A percentile compares a stretch with the other conserved stretches of the same genome.
Evolutionary conservation across 2,113 vertebrate species (phyloP).

Genomic region (Plecturocebus donacophilus): DNA sequence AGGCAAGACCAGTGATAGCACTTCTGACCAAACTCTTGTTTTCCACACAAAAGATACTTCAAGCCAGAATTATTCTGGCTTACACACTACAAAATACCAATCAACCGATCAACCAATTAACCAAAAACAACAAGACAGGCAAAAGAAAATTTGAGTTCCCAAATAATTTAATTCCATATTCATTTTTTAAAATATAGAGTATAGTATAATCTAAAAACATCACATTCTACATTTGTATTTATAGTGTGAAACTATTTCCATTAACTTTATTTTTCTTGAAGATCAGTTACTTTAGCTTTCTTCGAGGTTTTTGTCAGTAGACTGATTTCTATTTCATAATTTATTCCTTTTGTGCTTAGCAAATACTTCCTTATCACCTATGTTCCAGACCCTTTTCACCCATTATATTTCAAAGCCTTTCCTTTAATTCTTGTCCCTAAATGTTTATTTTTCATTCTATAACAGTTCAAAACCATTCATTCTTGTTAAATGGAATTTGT

Average conservation of each 20-base stretch:
- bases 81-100: not conserved
- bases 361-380: conserved; percentile 52
- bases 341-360: not conserved
- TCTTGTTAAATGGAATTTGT: conserved; percentile 17
- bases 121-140: not conserved
- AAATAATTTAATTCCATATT: not conserved
- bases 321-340: not conserved
- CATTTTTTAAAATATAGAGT: not conserved
- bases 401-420: not conserved
- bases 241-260: not conserved
- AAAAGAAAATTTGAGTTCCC: not conserved
- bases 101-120: not conserved
- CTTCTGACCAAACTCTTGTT: not conserved
- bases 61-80: not conserved
- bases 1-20: not conserved
- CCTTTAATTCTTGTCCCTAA: not conserved
- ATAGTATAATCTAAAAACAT: not conserved
- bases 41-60: not conserved
- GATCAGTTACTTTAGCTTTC: conserved; percentile 17
- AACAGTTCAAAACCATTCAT: not conserved
- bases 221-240: not conserved
- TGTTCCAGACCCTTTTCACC: conserved; percentile 4
- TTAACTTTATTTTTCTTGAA: conserved; percentile 39
- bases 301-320: not conserved
- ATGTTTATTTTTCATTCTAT: not conserved